phyloP scores from a whole-genome alignment of 2,113 vertebrate species.

The Engraulis encrasicolus region DNA sequence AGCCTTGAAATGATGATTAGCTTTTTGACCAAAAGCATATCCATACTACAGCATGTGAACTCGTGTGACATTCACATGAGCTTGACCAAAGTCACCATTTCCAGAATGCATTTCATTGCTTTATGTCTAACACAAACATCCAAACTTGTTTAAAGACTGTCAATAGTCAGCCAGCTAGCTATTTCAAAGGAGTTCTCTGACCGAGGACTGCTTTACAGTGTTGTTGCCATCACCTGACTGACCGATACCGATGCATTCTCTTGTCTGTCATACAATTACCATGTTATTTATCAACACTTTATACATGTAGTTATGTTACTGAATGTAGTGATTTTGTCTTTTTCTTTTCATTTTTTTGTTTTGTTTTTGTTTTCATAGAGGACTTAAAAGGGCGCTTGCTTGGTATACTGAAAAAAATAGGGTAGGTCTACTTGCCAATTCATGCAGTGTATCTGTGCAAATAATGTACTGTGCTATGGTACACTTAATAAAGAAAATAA shows the following conservation, averaged over 20 bases:
- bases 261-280: background rate
- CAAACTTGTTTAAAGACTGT: too few relatives aligned
- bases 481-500: background rate
- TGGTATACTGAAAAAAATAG: background rate
- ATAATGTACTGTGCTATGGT: background rate
- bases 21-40: too few relatives aligned
- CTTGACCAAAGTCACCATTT: too few relatives aligned
- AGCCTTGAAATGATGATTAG: too few relatives aligned
- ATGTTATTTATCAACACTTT: background rate
- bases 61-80: too few relatives aligned
- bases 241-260: background rate
- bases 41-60: too few relatives aligned
- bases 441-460: background rate
- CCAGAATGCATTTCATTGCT: too few relatives aligned
- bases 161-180: too few relatives aligned
- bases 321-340: background rate
- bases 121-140: too few relatives aligned
- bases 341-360: background rate
- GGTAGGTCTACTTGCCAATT: background rate
- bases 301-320: background rate
- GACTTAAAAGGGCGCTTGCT: slow-evolving; percentile 6
- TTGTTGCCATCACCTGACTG: too few relatives aligned
- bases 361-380: background rate
- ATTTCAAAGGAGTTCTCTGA: too few relatives aligned
- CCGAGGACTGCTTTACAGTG: background rate